A percentile compares a stretch with the other conserved stretches of the same genome.
Conservation (phyloP, 2,113 vertebrate species). For the Cyrtonyx montezumae region DNA sequence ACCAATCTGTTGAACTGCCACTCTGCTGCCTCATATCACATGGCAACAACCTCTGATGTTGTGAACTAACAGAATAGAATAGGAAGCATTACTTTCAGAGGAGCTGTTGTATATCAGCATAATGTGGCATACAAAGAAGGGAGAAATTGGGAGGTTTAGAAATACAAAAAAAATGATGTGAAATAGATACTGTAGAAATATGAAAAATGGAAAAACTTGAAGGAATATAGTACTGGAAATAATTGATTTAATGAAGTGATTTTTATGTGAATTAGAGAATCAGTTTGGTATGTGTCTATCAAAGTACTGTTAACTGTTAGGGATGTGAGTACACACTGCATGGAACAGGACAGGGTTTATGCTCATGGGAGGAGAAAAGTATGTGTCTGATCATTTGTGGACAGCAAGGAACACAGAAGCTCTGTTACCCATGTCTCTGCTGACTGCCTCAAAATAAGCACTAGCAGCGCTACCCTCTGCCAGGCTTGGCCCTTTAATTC, state of each 20-base stretch:
- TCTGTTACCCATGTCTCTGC: fast-evolving
- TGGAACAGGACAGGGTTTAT: fast-evolving
- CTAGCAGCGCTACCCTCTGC: neutral
- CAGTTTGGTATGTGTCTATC: neutral
- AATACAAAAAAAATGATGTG: neutral
- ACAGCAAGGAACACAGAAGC: neutral
- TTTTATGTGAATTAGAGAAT: neutral
- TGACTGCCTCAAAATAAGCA: fast-evolving
- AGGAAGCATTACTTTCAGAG: too few relatives aligned
- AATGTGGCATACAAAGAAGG: neutral
- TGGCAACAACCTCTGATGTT: too few relatives aligned
- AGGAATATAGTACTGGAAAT: neutral
- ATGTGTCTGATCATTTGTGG: neutral
- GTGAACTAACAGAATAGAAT: too few relatives aligned
- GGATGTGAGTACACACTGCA: neutral
- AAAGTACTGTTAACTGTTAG: neutral
- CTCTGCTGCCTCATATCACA: too few relatives aligned
- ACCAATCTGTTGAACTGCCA: too few relatives aligned
- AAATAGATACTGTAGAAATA: too few relatives aligned
- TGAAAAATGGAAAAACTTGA: too few relatives aligned
- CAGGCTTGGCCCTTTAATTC: neutral
- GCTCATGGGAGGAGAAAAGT: neutral
- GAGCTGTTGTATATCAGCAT: too few relatives aligned
- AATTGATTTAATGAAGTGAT: neutral
- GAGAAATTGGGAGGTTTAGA: neutral